Percentiles rank a stretch among this genome's conserved stretches.
These are phyloP conservation scores for Caenorhabditis wallacei DNA, from an alignment of 2,888 invertebrate genomes.

Conservation along the genomic window DNA sequence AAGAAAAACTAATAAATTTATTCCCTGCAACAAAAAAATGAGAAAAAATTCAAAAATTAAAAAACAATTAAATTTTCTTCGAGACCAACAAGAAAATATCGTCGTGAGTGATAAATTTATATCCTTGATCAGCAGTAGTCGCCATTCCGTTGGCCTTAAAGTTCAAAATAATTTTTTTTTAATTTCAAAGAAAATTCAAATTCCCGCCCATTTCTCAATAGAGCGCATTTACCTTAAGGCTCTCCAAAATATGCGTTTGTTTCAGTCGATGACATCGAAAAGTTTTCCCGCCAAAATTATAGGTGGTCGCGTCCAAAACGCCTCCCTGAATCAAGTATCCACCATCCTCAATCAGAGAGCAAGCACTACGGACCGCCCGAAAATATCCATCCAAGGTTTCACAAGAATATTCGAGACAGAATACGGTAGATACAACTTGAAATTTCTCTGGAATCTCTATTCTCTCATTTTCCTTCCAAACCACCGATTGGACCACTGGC, in stretches of 20 bases:
- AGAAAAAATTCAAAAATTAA: neutral
- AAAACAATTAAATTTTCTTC: conserved; percentile 69
- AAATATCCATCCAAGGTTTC: conserved; percentile 74
- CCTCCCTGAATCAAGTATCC: conserved; percentile 82
- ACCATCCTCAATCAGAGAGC: conserved; percentile 78
- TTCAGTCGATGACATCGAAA: conserved; percentile 79
- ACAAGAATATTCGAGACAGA: conserved; percentile 82
- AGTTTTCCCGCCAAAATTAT: conserved; percentile 78
- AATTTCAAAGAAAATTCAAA: neutral
- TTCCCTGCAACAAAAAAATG: neutral
- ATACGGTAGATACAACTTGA: conserved; percentile 81
- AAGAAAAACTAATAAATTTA: neutral
- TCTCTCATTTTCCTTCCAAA: conserved; percentile 68
- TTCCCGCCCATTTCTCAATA: neutral
- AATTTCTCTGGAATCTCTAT: conserved; percentile 79
- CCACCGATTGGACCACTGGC: conserved; percentile 75
- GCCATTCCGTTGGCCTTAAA: conserved; percentile 78
- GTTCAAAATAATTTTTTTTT: neutral
- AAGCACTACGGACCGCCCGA: conserved; percentile 74
- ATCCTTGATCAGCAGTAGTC: conserved; percentile 73
- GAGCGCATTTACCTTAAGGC: conserved; percentile 71
- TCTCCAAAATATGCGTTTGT: conserved; percentile 74
- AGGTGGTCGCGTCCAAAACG: conserved; percentile 79
- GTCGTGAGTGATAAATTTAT: conserved; percentile 79
- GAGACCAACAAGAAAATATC: conserved; percentile 81